Evolutionary conservation across 2,113 vertebrate species (phyloP).

Genomic region (Clinocottus analis): DNA sequence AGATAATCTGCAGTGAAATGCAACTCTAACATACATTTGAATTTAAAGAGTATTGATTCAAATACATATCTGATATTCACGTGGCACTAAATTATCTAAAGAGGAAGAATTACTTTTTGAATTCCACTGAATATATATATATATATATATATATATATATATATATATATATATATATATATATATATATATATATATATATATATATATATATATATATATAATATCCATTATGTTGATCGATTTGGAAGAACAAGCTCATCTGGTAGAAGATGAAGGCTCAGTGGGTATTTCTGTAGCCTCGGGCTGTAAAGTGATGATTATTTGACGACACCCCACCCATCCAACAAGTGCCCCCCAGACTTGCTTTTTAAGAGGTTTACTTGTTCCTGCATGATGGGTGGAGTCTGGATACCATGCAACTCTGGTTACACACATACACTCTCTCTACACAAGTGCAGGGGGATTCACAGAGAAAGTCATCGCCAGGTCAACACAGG

Average conservation of each 20-base stretch:
- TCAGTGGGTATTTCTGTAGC: conserved; percentile 72
- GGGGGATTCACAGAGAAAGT: conserved; percentile 57
- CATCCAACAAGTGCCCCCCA: conserved; percentile 61
- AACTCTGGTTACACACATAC: conserved; percentile 70
- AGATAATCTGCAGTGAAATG: conserved; percentile 15
- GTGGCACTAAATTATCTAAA: conserved; percentile 23
- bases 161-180: no score
- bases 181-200: no score
- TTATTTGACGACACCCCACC: conserved; percentile 66
- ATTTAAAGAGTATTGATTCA: neutral
- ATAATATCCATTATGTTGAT: conserved; percentile 4
- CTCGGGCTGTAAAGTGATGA: conserved; percentile 67
- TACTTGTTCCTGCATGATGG: conserved; percentile 74
- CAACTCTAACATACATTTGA: conserved; percentile 13
- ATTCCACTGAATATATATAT: neutral
- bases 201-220: no score
- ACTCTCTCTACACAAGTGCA: conserved; percentile 46
- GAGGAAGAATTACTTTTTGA: conserved; percentile 8
- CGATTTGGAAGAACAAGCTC: conserved; percentile 41
- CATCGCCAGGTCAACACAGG: conserved; percentile 60
- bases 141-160: no score
- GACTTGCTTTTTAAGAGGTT: conserved; percentile 79
- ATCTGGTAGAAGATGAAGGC: conserved; percentile 67
- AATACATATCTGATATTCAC: conserved; percentile 5
- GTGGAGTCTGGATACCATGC: conserved; percentile 72